Percentiles rank a stretch among this genome's conserved stretches.
Conservation (phyloP, 2,888 invertebrate genomes). For the Uloborus plumipes region DNA sequence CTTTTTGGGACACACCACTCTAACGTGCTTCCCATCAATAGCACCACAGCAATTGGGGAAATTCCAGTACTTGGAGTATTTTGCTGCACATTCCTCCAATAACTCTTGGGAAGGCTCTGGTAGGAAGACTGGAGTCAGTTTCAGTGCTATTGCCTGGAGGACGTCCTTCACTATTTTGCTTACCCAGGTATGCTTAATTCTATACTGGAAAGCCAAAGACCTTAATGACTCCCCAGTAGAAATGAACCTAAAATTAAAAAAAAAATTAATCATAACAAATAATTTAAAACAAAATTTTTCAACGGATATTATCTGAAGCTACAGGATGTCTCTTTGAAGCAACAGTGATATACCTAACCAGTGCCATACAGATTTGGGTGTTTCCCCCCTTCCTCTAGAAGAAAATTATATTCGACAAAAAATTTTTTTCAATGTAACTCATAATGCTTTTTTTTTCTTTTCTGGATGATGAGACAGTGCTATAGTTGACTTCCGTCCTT, state of each 20-base stretch:
- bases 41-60: not conserved
- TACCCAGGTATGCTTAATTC: not conserved
- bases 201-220: not conserved
- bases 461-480: too few species aligned
- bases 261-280: too few species aligned
- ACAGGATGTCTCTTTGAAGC: too few species aligned
- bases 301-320: too few species aligned
- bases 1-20: not conserved
- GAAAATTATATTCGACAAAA: too few species aligned
- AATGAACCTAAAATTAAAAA: not conserved
- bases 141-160: not conserved
- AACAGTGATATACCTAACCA: too few species aligned
- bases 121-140: not conserved
- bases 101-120: not conserved
- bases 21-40: not conserved
- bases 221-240: not conserved
- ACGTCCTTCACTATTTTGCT: not conserved
- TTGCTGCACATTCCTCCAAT: not conserved
- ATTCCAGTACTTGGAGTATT: not conserved
- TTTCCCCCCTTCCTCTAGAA: too few species aligned
- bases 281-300: too few species aligned
- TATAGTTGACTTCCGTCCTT: too few species aligned
- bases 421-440: too few species aligned
- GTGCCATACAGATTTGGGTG: too few species aligned
- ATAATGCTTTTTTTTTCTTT: too few species aligned